Conservation (phyloP, 2,113 vertebrate genomes). For the Balaeniceps rex region DNA sequence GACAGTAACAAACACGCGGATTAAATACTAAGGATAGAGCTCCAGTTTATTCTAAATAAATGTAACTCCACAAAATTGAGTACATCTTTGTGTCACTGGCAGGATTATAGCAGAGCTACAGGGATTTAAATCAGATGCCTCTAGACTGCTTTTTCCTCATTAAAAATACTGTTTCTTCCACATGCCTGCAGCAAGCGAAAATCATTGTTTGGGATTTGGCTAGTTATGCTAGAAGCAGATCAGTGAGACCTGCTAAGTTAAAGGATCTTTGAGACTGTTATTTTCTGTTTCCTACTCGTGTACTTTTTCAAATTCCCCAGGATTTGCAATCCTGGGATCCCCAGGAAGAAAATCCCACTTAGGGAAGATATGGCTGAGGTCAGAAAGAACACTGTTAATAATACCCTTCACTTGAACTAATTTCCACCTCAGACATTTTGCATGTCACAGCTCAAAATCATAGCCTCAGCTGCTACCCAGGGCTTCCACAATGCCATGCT, state of each 20-base stretch:
- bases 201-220: neutral
- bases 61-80: neutral
- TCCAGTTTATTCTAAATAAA: neutral
- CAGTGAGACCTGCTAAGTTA: neutral
- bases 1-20: neutral
- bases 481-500: neutral
- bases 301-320: neutral
- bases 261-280: neutral
- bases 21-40: neutral
- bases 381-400: constrained; percentile 26
- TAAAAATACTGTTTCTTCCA: neutral
- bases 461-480: neutral
- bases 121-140: neutral
- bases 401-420: constrained; percentile 24
- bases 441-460: neutral
- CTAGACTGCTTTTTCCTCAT: neutral
- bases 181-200: neutral
- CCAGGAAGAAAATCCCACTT: constrained; percentile 14
- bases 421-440: constrained; percentile 53
- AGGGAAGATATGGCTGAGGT: neutral
- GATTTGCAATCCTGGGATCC: constrained; percentile 13
- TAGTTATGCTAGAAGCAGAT: neutral
- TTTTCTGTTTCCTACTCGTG: neutral
- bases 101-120: neutral
- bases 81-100: neutral